Evolutionary conservation across 2,888 invertebrate species (phyloP), one percentile per base, ranked within the genome.

Genomic region (Netelia melanura): DNA sequence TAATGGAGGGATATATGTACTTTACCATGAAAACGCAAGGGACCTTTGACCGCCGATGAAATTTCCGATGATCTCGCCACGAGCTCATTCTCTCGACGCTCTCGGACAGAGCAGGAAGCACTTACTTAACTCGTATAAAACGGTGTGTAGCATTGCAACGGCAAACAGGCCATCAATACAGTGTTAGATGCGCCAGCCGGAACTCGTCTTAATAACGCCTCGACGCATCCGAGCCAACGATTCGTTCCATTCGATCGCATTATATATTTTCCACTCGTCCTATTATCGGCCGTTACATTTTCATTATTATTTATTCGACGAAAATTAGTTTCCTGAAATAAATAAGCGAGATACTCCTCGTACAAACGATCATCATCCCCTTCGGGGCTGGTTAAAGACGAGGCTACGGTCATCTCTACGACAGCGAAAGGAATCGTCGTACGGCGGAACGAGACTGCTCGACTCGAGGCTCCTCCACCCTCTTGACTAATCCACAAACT

Each of bases 101-200:
- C 87, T 87, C 87, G 87, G 83, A 85, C 87, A 86, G 88, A 88
- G 89, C 92, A 92, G 93, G 93, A 93, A 93, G 90, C 89, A 90
- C 92, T 93, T 91, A 91, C 88, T 93, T 93, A 92, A 90, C 88
- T 81, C 84, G 84, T 80, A 81, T 82, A 81, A 70, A 68, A 74
- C 56, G 81, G 11, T 14, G 48, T 48, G 48, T 48, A 48, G 10
- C 48, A 48, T 48, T 48, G 14, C 48, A 48, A 14, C 72, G 72
- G 82, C 77, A 68, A 81, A 86, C 85, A 88, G 85, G 85, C 81
- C 85, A 86, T 89, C 87, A 89, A 90, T 90, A 90, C 86, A 81
- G 87, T 38, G 38, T 86, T 89, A 83, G 77, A 84, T 85, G 85
- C 48, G 74, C 79, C 14, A 14, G 48, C 14, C 14, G 11, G 14